Conservation (phyloP, 2,797 vertebrate genomes). For the Peromyscus attwateri region DNA sequence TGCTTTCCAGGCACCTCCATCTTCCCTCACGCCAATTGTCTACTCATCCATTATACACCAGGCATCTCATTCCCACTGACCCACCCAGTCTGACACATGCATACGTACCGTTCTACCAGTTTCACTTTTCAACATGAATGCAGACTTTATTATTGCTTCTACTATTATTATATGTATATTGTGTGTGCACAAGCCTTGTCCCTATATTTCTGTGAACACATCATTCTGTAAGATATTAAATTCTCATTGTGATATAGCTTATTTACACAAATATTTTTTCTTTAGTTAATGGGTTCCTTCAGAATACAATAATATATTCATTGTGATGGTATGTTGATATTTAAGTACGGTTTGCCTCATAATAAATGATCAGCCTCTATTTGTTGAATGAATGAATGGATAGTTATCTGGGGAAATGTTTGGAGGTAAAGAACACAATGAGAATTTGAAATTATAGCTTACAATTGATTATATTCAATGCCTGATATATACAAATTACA, state of each 20-base stretch:
- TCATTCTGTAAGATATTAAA: background rate
- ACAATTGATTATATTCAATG: constrained; percentile 17
- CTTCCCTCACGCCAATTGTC: background rate
- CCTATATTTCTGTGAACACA: background rate
- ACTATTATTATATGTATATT: background rate
- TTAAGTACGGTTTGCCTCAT: background rate
- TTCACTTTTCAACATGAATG: background rate
- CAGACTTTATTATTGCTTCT: background rate
- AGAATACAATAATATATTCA: constrained; percentile 28
- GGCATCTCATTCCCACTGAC: background rate
- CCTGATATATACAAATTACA: constrained; percentile 11
- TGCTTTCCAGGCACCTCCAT: background rate
- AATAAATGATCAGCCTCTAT: background rate
- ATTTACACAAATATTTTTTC: background rate
- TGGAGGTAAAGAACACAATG: background rate
- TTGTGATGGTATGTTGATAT: background rate
- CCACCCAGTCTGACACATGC: background rate
- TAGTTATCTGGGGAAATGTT: background rate
- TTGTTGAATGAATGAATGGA: constrained; percentile 27
- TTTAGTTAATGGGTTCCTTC: background rate
- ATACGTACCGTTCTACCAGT: background rate
- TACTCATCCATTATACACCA: background rate
- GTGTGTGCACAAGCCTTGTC: background rate
- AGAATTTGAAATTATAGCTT: constrained; percentile 47
- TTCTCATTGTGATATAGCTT: background rate